Base-by-base conservation (phyloP, 2,888 invertebrate species). In the Suillia variegata region DNA sequence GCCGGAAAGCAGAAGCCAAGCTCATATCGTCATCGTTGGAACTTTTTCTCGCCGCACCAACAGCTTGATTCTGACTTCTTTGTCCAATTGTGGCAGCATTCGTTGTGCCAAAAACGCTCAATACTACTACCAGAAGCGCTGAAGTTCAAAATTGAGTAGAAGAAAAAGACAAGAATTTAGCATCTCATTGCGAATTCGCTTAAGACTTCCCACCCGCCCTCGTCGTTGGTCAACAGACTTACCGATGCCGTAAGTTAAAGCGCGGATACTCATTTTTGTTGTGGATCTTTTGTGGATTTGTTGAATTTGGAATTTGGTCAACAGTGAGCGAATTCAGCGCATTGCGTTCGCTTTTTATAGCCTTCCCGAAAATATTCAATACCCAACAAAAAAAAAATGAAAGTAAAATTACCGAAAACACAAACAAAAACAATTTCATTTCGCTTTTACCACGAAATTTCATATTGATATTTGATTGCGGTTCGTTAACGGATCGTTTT, bases 341-440 rank as follows among this genome's bases (percentile, higher is more conserved):
- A 59, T 62, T 67, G 70, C 70, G 69, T 70, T 70, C 68, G 76
- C 73, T 75, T 75, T 75, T 75, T 74, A 74, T 74, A 74, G 70
- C 65, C 45, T 45, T n/a, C n/a, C 45, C 18, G 5, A 5, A 52
- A 38, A 34, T 31, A 20, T n/a, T 47, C 58, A n/a, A n/a, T n/a
- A n/a, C n/a, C n/a, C n/a, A n/a, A n/a, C n/a, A 54, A 42, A 49
- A 21, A 61, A 26, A 70, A 73, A 71, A 74, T 74, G 70, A 75
- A 74, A 74, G 76, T 70, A 74, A 74, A 64, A 67, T n/a, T n/a
- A n/a, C n/a, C n/a, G n/a, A 67, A 59, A 62, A 64, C 53, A 60
- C 55, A 54, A 51, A n/a, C n/a, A n/a, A 53, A 54, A 42, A 58
- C 38, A 48, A 62, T 52, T 42, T 59, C 49, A 52, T 54, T 47